A percentile compares a stretch with the other conserved stretches of the same genome.
Evolutionary conservation across 2,888 invertebrate genomes (phyloP).

Genomic region (Hetaerina titia): DNA sequence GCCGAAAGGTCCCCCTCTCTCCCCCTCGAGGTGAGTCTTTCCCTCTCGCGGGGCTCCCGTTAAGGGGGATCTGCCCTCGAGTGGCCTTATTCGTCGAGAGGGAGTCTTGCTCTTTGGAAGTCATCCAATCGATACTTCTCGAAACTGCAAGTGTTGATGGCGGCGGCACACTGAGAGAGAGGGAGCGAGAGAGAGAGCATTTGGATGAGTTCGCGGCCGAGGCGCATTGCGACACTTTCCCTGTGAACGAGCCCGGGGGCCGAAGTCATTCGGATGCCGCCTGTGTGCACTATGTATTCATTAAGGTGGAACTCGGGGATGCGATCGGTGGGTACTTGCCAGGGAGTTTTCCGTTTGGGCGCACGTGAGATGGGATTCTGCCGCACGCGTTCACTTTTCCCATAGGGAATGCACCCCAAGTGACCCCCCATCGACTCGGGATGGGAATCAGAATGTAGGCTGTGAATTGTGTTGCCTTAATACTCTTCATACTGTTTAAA

Average conservation of each 20-base stretch:
- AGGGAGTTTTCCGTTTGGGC: neutral
- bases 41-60: neutral
- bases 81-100: neutral
- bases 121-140: constrained; percentile 42
- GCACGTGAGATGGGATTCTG: neutral
- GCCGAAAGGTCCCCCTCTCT: too few relatives aligned
- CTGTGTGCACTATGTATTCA: neutral
- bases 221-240: constrained; percentile 27
- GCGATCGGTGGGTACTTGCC: neutral
- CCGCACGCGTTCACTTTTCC: too few relatives aligned
- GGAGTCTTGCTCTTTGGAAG: neutral
- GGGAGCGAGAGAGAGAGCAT: neutral
- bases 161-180: too few relatives aligned
- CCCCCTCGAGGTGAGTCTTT: too few relatives aligned
- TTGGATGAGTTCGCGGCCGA: neutral
- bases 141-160: constrained; percentile 32
- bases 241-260: neutral
- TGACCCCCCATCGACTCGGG: too few relatives aligned
- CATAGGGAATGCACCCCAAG: too few relatives aligned
- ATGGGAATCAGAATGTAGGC: too few relatives aligned
- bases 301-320: neutral
- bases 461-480: too few relatives aligned
- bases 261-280: neutral
- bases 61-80: neutral
- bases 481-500: too few relatives aligned